Evolutionary conservation across 2,888 invertebrate species (phyloP).

Genomic region (Drosophila anomelani): DNA sequence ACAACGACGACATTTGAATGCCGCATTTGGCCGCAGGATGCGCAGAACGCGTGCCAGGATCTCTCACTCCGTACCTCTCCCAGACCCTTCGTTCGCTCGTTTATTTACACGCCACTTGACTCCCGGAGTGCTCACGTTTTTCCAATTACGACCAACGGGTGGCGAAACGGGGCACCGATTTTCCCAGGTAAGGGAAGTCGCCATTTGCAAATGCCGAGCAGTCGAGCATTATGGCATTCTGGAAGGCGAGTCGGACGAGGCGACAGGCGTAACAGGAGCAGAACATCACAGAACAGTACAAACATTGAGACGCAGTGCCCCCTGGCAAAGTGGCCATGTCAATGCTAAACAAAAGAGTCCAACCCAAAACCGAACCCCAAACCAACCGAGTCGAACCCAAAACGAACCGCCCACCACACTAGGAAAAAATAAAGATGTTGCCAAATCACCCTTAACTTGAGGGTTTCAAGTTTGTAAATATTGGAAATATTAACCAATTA

Average conservation of each 20-base stretch:
- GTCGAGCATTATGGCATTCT: conserved; percentile 25
- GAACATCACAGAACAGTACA: conserved; percentile 62
- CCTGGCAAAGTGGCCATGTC: conserved; percentile 83
- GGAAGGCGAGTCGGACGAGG: conserved; percentile 21
- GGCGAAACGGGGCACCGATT: conserved; percentile 16
- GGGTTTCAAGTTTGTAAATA: neutral
- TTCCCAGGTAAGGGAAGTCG: conserved; percentile 58
- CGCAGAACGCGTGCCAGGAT: conserved; percentile 46
- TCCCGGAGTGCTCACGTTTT: conserved; percentile 78
- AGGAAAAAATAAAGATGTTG: neutral
- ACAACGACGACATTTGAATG: conserved; percentile 55
- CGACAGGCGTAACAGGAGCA: conserved; percentile 50
- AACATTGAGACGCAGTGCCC: conserved; percentile 72
- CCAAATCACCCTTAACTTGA: neutral
- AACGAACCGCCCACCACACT: conserved; percentile 47
- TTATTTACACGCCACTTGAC: conserved; percentile 83
- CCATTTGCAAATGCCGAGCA: conserved; percentile 69
- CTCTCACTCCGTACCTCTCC: conserved; percentile 28
- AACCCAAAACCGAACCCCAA: conserved; percentile 40
- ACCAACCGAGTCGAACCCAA: conserved; percentile 2
- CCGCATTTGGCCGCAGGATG: conserved; percentile 63
- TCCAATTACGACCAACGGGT: conserved; percentile 62
- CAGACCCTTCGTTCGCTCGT: conserved; percentile 13
- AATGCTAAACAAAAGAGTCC: conserved; percentile 81
- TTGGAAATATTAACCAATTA: conserved; percentile 6